Percentiles rank a stretch among this genome's conserved stretches.
Conservation (phyloP, 2,113 vertebrate species). For the Heteronetta atricapilla region DNA sequence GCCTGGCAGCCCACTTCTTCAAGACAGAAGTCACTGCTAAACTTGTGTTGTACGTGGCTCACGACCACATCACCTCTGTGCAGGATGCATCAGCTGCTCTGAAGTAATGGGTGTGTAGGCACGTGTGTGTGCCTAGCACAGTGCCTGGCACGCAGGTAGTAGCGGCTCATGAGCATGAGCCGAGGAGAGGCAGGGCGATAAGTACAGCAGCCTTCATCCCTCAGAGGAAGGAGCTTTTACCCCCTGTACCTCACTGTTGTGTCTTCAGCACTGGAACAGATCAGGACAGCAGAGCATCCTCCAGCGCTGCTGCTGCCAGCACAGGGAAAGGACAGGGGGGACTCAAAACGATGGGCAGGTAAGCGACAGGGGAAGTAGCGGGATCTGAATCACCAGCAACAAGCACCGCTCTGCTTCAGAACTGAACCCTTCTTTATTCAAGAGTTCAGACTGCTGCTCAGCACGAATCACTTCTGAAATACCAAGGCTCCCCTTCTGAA, state of each 20-base stretch:
- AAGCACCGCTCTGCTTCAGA: not conserved
- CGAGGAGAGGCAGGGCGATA: not conserved
- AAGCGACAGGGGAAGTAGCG: not conserved
- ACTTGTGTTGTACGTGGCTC: too few species aligned
- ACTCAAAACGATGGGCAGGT: not conserved
- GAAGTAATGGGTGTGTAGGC: rapidly evolving
- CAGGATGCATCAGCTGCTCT: not conserved
- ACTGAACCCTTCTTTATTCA: not conserved
- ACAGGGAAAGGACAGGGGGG: not conserved
- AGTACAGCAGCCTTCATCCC: not conserved
- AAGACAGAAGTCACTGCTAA: not conserved
- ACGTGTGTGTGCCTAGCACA: rapidly evolving
- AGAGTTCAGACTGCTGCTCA: not conserved
- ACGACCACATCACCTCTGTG: not conserved
- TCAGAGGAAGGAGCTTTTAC: not conserved
- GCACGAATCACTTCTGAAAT: not conserved
- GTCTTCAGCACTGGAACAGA: not conserved
- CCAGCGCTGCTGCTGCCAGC: not conserved
- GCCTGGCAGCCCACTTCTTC: not conserved
- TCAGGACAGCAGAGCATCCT: not conserved
- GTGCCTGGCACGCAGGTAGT: not conserved
- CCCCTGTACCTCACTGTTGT: not conserved
- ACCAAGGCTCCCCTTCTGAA: not conserved
- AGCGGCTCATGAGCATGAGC: not conserved
- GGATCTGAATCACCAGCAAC: not conserved